A percentile compares a stretch with the other conserved stretches of the same genome.
These are phyloP conservation scores for Acrocera orbiculus DNA, from an alignment of 2,888 invertebrate genomes.

Conservation along the genomic window DNA sequence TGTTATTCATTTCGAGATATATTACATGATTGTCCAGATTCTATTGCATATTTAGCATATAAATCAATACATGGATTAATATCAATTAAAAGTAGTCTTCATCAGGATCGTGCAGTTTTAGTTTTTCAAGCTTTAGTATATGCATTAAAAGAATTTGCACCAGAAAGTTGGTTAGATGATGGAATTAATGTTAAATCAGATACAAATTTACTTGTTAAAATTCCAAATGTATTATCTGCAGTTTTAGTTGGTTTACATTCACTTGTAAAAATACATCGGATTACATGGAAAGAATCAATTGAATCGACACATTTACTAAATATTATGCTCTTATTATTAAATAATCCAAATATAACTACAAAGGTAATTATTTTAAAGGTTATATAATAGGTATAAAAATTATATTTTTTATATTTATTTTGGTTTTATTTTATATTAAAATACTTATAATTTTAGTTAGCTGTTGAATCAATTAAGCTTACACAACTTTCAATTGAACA, in stretches of 20 bases:
- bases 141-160: constrained; percentile 37
- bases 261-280: constrained; percentile 48
- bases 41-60: constrained; percentile 22
- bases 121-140: constrained; percentile 44
- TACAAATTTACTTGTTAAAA: constrained; percentile 30
- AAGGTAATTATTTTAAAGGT: constrained; percentile 30
- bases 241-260: constrained; percentile 45
- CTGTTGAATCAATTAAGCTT: constrained; percentile 51
- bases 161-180: constrained; percentile 11
- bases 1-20: constrained; percentile 40
- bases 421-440: background rate
- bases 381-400: background rate
- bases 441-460: constrained; percentile 36
- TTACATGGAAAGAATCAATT: constrained; percentile 61
- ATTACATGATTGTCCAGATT: constrained; percentile 12
- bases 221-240: constrained; percentile 40
- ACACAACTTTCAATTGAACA: constrained; percentile 51
- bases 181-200: constrained; percentile 4
- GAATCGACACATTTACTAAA: constrained; percentile 51
- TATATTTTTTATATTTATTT: background rate
- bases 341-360: constrained; percentile 34
- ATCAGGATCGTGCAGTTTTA: constrained; percentile 42
- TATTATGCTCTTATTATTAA: constrained; percentile 35
- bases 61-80: constrained; percentile 28
- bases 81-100: constrained; percentile 35